phyloP scores from a whole-genome alignment of 2,888 invertebrate genomes.

The Zygogramma bicolorata region DNA sequence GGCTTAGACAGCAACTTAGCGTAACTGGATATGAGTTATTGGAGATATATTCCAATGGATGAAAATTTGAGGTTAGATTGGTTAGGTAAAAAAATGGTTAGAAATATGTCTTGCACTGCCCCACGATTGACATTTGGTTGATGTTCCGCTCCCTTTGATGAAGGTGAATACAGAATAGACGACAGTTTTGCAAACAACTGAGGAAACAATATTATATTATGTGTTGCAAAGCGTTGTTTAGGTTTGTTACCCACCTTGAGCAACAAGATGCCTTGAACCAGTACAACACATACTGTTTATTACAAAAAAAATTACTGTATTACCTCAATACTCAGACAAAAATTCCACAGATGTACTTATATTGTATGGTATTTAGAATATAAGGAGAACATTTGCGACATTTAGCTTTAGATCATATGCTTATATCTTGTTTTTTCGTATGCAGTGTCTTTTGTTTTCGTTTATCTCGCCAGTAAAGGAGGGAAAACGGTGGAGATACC shows the following conservation, averaged over 20 bases:
- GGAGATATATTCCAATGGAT: neutral
- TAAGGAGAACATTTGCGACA: slow-evolving; percentile 61
- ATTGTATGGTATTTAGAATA: slow-evolving; percentile 66
- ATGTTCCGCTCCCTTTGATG: slow-evolving; percentile 54
- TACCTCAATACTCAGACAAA: slow-evolving; percentile 67
- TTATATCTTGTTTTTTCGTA: slow-evolving; percentile 54
- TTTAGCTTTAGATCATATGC: slow-evolving; percentile 61
- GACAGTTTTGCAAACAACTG: slow-evolving; percentile 35
- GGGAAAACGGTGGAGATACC: neutral
- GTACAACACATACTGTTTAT: slow-evolving; percentile 66
- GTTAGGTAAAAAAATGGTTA: slow-evolving; percentile 48
- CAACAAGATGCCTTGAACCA: slow-evolving; percentile 69
- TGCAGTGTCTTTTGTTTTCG: slow-evolving; percentile 17
- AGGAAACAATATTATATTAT: slow-evolving; percentile 24
- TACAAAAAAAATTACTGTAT: slow-evolving; percentile 64
- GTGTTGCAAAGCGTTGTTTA: slow-evolving; percentile 43
- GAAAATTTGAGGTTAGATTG: slow-evolving; percentile 47
- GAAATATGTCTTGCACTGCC: slow-evolving; percentile 58
- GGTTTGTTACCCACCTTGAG: slow-evolving; percentile 48
- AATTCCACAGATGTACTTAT: slow-evolving; percentile 68
- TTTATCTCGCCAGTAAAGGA: neutral
- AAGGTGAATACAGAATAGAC: slow-evolving; percentile 38
- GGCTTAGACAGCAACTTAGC: slow-evolving; percentile 40
- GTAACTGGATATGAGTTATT: slow-evolving; percentile 3
- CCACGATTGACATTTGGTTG: slow-evolving; percentile 53